Evolutionary conservation across 35 echinoderm and acorn worm species (phyloP).

Genomic region (Ophiothrix spiculata): DNA sequence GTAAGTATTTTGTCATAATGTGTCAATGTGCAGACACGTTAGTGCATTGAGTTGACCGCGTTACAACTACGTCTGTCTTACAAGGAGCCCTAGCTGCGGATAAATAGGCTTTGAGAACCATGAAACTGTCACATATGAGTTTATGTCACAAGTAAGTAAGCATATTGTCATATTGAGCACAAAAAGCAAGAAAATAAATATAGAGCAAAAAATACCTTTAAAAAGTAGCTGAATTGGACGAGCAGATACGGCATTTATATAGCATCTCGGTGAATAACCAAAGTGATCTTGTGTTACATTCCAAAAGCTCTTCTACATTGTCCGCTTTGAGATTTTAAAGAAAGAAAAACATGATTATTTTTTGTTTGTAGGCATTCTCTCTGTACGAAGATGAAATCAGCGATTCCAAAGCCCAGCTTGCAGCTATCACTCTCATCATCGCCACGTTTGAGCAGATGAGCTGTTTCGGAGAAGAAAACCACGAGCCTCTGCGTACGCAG

Average conservation of each 20-base stretch:
- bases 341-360: no score
- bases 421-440: conserved; percentile 94
- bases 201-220: no score
- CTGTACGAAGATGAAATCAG: conserved; percentile 94
- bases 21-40: no score
- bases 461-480: conserved; percentile 97
- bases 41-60: conserved; percentile 85
- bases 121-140: conserved; percentile 94
- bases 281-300: no score
- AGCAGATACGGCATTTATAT: no score
- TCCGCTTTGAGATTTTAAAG: no score
- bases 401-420: conserved; percentile 95
- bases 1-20: conserved; percentile 68
- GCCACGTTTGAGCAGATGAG: conserved; percentile 88
- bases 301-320: no score
- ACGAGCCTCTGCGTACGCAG: conserved; percentile 85
- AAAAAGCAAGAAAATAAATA: no score
- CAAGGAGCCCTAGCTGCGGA: conserved; percentile 93
- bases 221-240: no score
- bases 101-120: conserved; percentile 94
- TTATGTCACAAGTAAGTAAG: conserved; percentile 99
- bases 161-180: no score
- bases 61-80: conserved; percentile 77
- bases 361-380: conserved; percentile 75
- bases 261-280: no score